Conservation (phyloP, 2,113 vertebrate genomes). For the Archilochus colubris region DNA sequence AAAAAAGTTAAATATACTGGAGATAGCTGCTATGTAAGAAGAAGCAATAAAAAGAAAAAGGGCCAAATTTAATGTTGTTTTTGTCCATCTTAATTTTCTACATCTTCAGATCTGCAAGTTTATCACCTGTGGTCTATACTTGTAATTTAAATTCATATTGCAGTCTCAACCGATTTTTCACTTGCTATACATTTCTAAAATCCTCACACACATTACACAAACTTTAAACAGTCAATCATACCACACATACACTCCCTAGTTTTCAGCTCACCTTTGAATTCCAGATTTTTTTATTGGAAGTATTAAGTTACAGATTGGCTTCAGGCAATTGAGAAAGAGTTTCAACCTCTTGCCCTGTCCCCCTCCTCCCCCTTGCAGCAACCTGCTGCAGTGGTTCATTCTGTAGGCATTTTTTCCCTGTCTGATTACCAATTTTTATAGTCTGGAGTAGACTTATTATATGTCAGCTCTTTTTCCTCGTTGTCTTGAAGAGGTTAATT, state of each 20-base stretch:
- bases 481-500: constrained; percentile 8
- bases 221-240: background rate
- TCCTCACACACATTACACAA: constrained; percentile 11
- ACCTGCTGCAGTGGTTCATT: background rate
- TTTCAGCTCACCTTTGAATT: constrained; percentile 4
- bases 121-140: background rate
- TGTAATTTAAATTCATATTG: background rate
- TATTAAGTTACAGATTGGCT: background rate
- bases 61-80: background rate
- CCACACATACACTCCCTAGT: background rate
- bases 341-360: background rate
- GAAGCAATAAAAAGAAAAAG: background rate
- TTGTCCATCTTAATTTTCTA: constrained; percentile 1
- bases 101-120: constrained; percentile 34
- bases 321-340: background rate
- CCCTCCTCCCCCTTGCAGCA: background rate
- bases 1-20: background rate
- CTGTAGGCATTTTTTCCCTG: background rate
- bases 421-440: background rate
- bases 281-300: background rate
- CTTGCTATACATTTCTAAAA: constrained; percentile 65
- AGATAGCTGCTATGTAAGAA: background rate
- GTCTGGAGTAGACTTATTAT: constrained; percentile 23
- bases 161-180: constrained; percentile 65
- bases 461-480: background rate